These are phyloP conservation scores for Leptothorax acervorum DNA, from an alignment of 2,888 invertebrate genomes.

Conservation along the genomic window DNA sequence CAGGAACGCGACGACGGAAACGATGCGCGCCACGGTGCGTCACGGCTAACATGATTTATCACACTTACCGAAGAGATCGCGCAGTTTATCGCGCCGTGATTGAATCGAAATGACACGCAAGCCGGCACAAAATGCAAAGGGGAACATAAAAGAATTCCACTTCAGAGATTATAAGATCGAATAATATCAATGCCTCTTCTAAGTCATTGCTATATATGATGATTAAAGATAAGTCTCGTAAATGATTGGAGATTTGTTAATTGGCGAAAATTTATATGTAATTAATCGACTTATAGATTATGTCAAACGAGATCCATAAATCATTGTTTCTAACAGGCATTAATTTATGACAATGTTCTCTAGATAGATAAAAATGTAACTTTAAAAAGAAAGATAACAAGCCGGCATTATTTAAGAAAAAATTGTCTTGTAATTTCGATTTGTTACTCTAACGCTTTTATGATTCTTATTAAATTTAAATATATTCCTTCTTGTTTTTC, in stretches of 20 bases:
- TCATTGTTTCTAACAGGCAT: not conserved
- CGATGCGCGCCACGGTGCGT: not conserved
- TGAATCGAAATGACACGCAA: not conserved
- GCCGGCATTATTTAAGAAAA: not conserved
- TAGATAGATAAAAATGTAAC: not conserved
- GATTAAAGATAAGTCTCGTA: not conserved
- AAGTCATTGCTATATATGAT: not conserved
- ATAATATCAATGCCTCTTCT: not conserved
- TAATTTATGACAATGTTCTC: not conserved
- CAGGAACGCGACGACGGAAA: not conserved
- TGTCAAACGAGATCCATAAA: not conserved
- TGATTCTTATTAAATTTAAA: not conserved
- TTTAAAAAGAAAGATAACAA: not conserved
- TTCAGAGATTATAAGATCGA: not conserved
- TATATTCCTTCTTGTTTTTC: not conserved
- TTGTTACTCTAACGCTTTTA: not conserved
- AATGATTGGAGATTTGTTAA: not conserved
- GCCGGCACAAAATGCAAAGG: not conserved
- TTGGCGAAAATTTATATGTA: not conserved
- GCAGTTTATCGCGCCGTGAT: not conserved
- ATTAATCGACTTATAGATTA: not conserved
- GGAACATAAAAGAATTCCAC: not conserved
- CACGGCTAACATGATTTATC: constrained; percentile 25
- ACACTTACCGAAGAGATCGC: not conserved
- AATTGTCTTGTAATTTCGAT: not conserved